Conservation (phyloP, 2,888 invertebrate species). For the Pterostichus madidus region DNA sequence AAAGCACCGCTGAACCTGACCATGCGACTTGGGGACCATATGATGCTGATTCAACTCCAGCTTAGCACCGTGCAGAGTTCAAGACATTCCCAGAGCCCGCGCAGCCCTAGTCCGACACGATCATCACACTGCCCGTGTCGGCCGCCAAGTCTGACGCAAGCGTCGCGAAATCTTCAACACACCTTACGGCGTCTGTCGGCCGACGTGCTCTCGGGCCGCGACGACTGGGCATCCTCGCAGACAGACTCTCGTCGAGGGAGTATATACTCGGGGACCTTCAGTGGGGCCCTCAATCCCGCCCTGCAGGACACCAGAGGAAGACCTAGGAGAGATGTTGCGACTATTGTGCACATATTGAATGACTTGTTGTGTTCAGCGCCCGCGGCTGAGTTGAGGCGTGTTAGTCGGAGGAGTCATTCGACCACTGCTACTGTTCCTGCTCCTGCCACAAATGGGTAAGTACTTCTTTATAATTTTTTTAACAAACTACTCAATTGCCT, state of each 20-base stretch:
- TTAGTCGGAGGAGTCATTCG: slow-evolving; percentile 75
- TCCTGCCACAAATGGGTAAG: slow-evolving; percentile 68
- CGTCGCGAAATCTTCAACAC: slow-evolving; percentile 94
- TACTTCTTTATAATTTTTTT: neutral
- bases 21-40: slow-evolving; percentile 97
- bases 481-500: too few relatives aligned
- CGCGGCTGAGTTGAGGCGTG: slow-evolving; percentile 77
- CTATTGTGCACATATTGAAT: slow-evolving; percentile 96
- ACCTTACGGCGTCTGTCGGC: slow-evolving; percentile 93
- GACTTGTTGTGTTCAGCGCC: slow-evolving; percentile 94
- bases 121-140: slow-evolving; percentile 74
- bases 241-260: slow-evolving; percentile 87
- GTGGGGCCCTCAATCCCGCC: slow-evolving; percentile 95
- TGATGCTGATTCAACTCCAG: slow-evolving; percentile 98
- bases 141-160: slow-evolving; percentile 86
- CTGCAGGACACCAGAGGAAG: slow-evolving; percentile 94
- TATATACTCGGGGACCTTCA: slow-evolving; percentile 97
- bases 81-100: slow-evolving; percentile 70
- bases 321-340: slow-evolving; percentile 95
- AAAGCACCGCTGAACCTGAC: slow-evolving; percentile 96
- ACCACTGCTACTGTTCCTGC: slow-evolving; percentile 74
- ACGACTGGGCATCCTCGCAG: slow-evolving; percentile 72
- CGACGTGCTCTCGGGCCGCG: slow-evolving; percentile 85
- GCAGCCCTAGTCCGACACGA: slow-evolving; percentile 80
- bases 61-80: slow-evolving; percentile 86